Percentiles rank a stretch among this genome's conserved stretches.
Conservation (phyloP, 1,140 invertebrate species). For the Sesamia nonagrioides region DNA sequence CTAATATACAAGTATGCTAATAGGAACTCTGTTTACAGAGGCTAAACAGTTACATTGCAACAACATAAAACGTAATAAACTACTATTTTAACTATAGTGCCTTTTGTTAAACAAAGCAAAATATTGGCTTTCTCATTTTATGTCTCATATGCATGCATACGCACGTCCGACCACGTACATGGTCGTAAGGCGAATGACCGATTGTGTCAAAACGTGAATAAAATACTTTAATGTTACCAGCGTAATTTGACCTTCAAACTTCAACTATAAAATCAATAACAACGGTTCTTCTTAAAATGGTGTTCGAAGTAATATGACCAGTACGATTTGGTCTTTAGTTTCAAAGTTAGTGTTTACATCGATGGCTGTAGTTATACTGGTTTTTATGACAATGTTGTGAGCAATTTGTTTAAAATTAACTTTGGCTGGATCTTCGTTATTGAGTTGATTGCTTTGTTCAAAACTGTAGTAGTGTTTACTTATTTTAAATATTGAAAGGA, state of each 20-base stretch:
- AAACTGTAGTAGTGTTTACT: slow-evolving; percentile 19
- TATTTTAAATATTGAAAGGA: not conserved
- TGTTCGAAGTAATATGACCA: slow-evolving; percentile 17
- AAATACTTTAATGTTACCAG: slow-evolving; percentile 57
- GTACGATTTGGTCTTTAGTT: slow-evolving; percentile 28
- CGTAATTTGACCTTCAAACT: slow-evolving; percentile 16
- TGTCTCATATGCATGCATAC: slow-evolving; percentile 60
- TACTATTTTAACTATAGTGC: slow-evolving; percentile 34
- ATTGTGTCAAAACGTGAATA: slow-evolving; percentile 62
- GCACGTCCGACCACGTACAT: slow-evolving; percentile 58
- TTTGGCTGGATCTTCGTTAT: slow-evolving; percentile 47
- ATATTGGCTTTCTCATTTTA: slow-evolving; percentile 53
- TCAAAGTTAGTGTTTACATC: slow-evolving; percentile 3
- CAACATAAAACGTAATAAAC: slow-evolving; percentile 39
- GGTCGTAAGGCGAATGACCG: slow-evolving; percentile 62
- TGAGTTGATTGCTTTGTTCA: slow-evolving; percentile 49
- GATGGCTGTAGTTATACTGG: slow-evolving; percentile 16
- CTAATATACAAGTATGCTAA: slow-evolving; percentile 22
- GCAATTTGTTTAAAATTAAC: slow-evolving; percentile 56
- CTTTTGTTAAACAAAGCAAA: slow-evolving; percentile 48
- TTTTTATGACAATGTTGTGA: slow-evolving; percentile 53
- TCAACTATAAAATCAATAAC: not conserved
- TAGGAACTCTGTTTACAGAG: slow-evolving; percentile 10
- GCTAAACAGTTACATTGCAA: slow-evolving; percentile 33
- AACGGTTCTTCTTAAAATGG: slow-evolving; percentile 34